phyloP scores from a whole-genome alignment of 1,140 invertebrate genomes.

The Cyclargus thomasi region DNA sequence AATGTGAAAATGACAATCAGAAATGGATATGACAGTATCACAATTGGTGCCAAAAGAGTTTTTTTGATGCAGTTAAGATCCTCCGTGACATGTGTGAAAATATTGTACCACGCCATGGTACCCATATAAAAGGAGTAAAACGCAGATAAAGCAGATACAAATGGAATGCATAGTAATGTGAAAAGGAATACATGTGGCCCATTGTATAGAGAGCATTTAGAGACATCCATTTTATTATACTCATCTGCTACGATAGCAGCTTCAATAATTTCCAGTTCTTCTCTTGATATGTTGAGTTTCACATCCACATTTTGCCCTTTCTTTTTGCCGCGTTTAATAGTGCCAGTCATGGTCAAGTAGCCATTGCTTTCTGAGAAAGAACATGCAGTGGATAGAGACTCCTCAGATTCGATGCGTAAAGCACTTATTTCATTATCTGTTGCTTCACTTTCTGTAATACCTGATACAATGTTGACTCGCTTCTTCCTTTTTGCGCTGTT shows the following conservation, averaged over 20 bases:
- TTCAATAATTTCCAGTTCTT: constrained; percentile 82
- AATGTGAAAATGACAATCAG: constrained; percentile 80
- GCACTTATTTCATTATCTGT: constrained; percentile 70
- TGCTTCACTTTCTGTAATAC: constrained; percentile 74
- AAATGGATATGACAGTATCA: constrained; percentile 84
- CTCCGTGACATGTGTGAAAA: constrained; percentile 82
- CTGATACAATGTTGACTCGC: constrained; percentile 78
- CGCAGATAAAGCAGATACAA: constrained; percentile 79
- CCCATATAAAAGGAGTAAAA: constrained; percentile 85
- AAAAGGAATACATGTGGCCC: constrained; percentile 82
- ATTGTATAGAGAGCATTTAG: constrained; percentile 76
- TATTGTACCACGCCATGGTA: constrained; percentile 86
- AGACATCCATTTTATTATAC: constrained; percentile 75
- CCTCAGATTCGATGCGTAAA: constrained; percentile 68
- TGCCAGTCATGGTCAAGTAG: constrained; percentile 82
- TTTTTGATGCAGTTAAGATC: constrained; percentile 79
- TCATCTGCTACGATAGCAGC: constrained; percentile 78
- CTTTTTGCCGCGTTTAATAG: constrained; percentile 83
- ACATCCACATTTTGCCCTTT: constrained; percentile 84
- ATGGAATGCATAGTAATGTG: constrained; percentile 80
- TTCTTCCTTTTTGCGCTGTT: constrained; percentile 77
- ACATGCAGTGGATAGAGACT: constrained; percentile 61
- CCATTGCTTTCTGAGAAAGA: constrained; percentile 66
- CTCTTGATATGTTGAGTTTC: constrained; percentile 81
- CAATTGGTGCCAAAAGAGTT: constrained; percentile 79